These are phyloP conservation scores for Hylaeus anthracinus DNA, from an alignment of 1,140 invertebrate genomes.

Conservation along the genomic window DNA sequence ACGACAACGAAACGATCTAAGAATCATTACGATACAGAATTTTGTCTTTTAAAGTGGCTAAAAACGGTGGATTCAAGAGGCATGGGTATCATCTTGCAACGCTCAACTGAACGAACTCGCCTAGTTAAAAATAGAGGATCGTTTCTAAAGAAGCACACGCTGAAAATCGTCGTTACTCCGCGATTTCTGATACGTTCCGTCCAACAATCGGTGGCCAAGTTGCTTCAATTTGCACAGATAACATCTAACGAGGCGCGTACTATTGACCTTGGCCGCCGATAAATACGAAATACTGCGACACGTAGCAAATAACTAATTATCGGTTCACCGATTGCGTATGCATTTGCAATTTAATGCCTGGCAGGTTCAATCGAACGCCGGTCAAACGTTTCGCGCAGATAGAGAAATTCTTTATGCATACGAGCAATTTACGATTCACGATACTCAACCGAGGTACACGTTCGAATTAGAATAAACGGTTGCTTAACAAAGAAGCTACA, in stretches of 20 bases:
- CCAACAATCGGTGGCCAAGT: neutral
- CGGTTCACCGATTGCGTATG: neutral
- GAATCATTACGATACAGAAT: too few relatives aligned
- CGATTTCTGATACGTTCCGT: constrained; percentile 1
- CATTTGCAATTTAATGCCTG: neutral
- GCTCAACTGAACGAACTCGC: neutral
- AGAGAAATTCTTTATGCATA: constrained; percentile 2
- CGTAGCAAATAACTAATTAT: constrained; percentile 1
- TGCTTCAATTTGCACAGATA: constrained; percentile 3
- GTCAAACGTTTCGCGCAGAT: neutral
- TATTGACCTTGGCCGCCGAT: constrained; percentile 26
- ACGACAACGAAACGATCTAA: too few relatives aligned
- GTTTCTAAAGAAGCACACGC: neutral
- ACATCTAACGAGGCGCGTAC: neutral
- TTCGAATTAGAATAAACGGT: neutral
- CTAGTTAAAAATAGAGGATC: constrained; percentile 5
- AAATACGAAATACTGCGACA: neutral
- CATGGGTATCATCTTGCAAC: too few relatives aligned
- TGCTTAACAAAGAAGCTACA: neutral
- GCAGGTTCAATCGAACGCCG: neutral
- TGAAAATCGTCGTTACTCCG: constrained; percentile 14
- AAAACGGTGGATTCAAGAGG: too few relatives aligned
- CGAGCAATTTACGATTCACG: constrained; percentile 2
- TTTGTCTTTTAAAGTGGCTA: too few relatives aligned
- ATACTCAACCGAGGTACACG: neutral